Evolutionary conservation across 1,140 invertebrate species (phyloP).

Genomic region (Fopius arisanus): DNA sequence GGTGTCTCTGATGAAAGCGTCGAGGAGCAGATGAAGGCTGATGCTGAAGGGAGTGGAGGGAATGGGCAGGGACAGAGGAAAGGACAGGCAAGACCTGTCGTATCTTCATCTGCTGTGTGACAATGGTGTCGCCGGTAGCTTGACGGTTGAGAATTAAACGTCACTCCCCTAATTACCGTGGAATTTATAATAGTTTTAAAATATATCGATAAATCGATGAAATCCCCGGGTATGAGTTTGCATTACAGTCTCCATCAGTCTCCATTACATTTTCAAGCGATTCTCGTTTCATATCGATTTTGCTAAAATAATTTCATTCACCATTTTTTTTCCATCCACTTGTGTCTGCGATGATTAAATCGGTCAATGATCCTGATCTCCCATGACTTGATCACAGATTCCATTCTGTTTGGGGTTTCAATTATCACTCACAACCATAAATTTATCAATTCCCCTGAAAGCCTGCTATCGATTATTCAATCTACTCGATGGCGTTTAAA

Average conservation of each 20-base stretch:
- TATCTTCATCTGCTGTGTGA: constrained; percentile 28
- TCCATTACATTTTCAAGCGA: background rate
- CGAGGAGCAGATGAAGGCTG: background rate
- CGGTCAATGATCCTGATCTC: constrained; percentile 41
- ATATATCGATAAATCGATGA: constrained; percentile 27
- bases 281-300: background rate
- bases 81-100: background rate
- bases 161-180: constrained; percentile 21
- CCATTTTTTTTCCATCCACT: constrained; percentile 29
- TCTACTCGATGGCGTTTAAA: background rate
- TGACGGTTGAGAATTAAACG: constrained; percentile 34
- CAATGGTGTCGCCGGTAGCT: constrained; percentile 36
- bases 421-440: background rate
- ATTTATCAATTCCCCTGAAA: constrained; percentile 1
- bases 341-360: constrained; percentile 31
- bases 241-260: constrained; percentile 18
- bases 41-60: background rate
- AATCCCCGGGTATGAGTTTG: constrained; percentile 5
- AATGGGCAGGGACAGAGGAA: background rate
- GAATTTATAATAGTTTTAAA: background rate
- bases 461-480: background rate
- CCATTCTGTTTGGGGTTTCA: constrained; percentile 26
- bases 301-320: constrained; percentile 14
- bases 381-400: constrained; percentile 37
- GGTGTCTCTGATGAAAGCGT: constrained; percentile 4